Evolutionary conservation across 1,140 invertebrate species (phyloP).

Genomic region (Eriosoma lanigerum): DNA sequence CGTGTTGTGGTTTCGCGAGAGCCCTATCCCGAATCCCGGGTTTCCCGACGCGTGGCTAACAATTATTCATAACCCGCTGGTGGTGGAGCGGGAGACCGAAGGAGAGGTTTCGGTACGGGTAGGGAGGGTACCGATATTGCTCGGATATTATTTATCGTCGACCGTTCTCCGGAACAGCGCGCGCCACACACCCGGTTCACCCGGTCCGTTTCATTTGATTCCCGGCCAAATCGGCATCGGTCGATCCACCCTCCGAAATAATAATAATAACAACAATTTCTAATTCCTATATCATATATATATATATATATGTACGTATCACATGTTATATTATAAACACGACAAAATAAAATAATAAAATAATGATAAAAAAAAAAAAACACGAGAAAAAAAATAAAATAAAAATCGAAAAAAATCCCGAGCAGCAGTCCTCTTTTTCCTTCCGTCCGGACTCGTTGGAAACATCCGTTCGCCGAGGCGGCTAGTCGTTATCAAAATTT

Average conservation of each 20-base stretch:
- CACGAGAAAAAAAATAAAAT: conserved; percentile 18
- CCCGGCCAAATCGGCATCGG: conserved; percentile 41
- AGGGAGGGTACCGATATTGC: conserved; percentile 9
- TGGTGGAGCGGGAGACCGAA: too few species aligned
- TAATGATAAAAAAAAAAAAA: neutral
- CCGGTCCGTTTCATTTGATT: conserved; percentile 42
- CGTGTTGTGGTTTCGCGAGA: neutral
- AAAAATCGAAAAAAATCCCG: conserved; percentile 20
- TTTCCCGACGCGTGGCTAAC: neutral
- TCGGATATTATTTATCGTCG: conserved; percentile 40
- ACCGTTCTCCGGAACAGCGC: conserved; percentile 11
- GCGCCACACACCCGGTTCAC: neutral
- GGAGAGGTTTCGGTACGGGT: too few species aligned
- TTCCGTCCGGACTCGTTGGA: neutral
- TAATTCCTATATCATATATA: neutral
- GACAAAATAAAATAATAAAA: too few species aligned
- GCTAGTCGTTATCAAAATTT: conserved; percentile 44
- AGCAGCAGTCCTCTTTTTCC: neutral
- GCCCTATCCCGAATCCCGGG: neutral
- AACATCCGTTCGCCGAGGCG: conserved; percentile 21
- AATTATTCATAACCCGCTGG: conserved; percentile 35
- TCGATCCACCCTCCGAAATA: conserved; percentile 19
- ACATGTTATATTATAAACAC: too few species aligned
- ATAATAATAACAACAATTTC: conserved; percentile 45
- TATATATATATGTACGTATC: neutral